These are phyloP conservation scores for Hybos culiciformis DNA, from an alignment of 2,888 invertebrate species.

Conservation along the genomic window DNA sequence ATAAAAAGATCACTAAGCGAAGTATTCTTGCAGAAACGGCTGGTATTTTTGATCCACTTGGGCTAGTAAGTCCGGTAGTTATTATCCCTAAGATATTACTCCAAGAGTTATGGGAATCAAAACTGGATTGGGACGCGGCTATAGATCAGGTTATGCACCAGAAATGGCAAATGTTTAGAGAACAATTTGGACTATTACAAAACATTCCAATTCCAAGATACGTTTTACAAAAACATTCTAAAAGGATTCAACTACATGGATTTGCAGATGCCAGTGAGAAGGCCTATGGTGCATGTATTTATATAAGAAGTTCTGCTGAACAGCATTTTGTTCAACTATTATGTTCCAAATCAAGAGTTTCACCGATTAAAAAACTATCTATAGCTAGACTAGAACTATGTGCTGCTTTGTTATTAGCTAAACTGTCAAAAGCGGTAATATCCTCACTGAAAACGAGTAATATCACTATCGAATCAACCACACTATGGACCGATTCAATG, in stretches of 20 bases:
- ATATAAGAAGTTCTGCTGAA: neutral
- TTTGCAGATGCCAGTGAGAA: slow-evolving; percentile 4
- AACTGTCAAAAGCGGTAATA: no score
- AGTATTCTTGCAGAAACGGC: slow-evolving; percentile 3
- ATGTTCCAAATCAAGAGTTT: slow-evolving; percentile 10
- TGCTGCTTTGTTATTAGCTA: slow-evolving; percentile 7
- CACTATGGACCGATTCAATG: no score
- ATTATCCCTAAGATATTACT: slow-evolving; percentile 4
- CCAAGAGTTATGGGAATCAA: slow-evolving; percentile 6
- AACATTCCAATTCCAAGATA: neutral
- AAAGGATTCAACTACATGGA: slow-evolving; percentile 2
- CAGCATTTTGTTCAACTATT: neutral
- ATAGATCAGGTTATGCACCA: neutral
- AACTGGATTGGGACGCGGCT: neutral
- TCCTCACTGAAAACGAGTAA: no score
- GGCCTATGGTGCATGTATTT: slow-evolving; percentile 6
- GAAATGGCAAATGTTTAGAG: neutral
- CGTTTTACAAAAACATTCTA: neutral
- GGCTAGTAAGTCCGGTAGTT: slow-evolving; percentile 5
- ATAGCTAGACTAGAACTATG: slow-evolving; percentile 9
- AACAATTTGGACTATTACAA: neutral
- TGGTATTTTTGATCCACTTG: slow-evolving; percentile 8
- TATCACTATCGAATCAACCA: no score
- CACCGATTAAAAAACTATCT: slow-evolving; percentile 6
- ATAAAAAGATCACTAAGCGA: neutral